Evolutionary conservation across 2,113 vertebrate genomes (phyloP), one percentile per base, ranked within the genome.

Genomic region (Tympanuchus pallidicinctus): DNA sequence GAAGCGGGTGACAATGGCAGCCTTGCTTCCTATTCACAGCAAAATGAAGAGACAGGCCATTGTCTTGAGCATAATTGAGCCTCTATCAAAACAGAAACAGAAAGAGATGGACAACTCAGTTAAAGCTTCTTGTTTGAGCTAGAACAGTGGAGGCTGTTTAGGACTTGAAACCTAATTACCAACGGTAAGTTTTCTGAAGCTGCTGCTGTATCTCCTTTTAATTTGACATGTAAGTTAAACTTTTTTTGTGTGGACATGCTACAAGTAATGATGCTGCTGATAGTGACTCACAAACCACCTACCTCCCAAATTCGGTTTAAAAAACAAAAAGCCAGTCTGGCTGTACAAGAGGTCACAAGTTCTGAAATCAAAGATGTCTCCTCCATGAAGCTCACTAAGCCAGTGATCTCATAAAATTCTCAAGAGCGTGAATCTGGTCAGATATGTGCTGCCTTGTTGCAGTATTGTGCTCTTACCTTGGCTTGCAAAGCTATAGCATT

Each of bases 31-130:
- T 97, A 86, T 95, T 92, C 90, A 95, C 86, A 87, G 77, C 76
- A 17, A 82, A 91, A 92, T 93, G 90, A 97, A 97, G 97, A 97
- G 96, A 86, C 74, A 22, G 20, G 84, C 88, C 92, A 96, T 97
- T 97, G 95, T 97, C 91, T 80, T 45, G n/a, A 11, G 96, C 91
- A 94, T 96, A 95, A 97, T 91, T 85, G 91, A 97, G 81, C 94
- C 88, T 92, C 96, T 97, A 38, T 97, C 79, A 73, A 96, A 97
- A 96, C 90, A 96, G 89, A 86, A 80, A 52, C 78, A 74, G 95
- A 79, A 64, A 84, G 94, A 92, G 78, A 69, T 38, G 40, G 67
- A 48, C 59, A 22, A 59, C 93, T 89, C 74, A 42, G 89, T 95
- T 63, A 81, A 95, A 96, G 92, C 96, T 94, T 94, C 91, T 96